phyloP scores from a whole-genome alignment of 1,140 invertebrate genomes.

The Temnothorax curvispinosus region DNA sequence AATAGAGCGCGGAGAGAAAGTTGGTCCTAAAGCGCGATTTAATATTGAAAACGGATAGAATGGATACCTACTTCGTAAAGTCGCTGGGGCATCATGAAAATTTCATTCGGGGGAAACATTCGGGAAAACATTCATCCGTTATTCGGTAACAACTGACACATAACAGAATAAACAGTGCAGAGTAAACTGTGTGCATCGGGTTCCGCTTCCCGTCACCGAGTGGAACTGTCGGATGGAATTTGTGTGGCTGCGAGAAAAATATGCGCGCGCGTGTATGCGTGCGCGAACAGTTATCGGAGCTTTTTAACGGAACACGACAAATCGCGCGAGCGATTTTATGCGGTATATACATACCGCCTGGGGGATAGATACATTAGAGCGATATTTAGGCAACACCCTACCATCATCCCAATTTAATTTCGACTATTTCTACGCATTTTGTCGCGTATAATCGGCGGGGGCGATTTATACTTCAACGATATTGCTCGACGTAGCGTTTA shows the following conservation, averaged over 20 bases:
- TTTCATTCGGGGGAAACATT: constrained; percentile 26
- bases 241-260: constrained; percentile 49
- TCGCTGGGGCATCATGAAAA: constrained; percentile 39
- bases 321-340: background rate
- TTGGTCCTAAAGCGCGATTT: background rate
- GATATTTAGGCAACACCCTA: background rate
- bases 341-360: background rate
- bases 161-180: constrained; percentile 57
- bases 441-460: background rate
- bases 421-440: constrained; percentile 13
- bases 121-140: constrained; percentile 51
- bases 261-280: background rate
- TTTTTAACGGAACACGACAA: constrained; percentile 27
- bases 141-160: constrained; percentile 55
- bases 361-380: background rate
- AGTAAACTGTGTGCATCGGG: constrained; percentile 53
- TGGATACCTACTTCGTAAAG: background rate
- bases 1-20: background rate
- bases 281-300: constrained; percentile 25
- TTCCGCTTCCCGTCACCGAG: constrained; percentile 37
- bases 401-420: background rate
- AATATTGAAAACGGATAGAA: constrained; percentile 13
- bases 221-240: constrained; percentile 41
- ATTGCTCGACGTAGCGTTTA: constrained; percentile 6
- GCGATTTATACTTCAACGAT: constrained; percentile 32